Percentiles rank a stretch among this genome's conserved stretches.
phyloP scores from a whole-genome alignment of 2,113 vertebrate genomes.

The Zapus hudsonius region DNA sequence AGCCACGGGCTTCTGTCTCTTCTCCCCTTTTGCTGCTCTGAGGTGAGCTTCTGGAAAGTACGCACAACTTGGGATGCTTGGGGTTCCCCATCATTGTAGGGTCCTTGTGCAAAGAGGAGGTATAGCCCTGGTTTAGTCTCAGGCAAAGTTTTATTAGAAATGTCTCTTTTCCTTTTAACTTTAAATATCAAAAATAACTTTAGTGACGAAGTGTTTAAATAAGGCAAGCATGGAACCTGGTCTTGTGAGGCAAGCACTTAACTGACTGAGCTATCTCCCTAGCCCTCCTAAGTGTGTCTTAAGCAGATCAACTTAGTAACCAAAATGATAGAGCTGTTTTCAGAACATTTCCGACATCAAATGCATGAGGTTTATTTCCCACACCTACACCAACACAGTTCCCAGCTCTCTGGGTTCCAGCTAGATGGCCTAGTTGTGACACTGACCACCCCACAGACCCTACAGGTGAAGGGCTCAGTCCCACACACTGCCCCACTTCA shows the following conservation, averaged over 20 bases:
- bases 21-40: not conserved
- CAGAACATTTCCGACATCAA: too few relatives aligned
- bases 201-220: not conserved
- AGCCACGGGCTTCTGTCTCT: not conserved
- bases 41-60: not conserved
- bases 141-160: not conserved
- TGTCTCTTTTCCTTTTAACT: not conserved
- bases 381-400: too few relatives aligned
- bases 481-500: not conserved
- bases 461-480: not conserved
- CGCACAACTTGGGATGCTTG: not conserved
- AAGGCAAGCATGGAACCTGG: not conserved
- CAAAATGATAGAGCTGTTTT: too few relatives aligned
- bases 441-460: not conserved
- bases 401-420: too few relatives aligned
- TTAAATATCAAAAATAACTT: not conserved
- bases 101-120: not conserved
- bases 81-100: fast-evolving
- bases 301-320: too few relatives aligned
- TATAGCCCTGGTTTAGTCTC: not conserved
- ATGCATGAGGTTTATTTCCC: too few relatives aligned
- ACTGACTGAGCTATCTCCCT: too few relatives aligned
- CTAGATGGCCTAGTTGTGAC: not conserved
- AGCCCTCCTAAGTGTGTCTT: too few relatives aligned
- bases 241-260: too few relatives aligned